These are phyloP conservation scores for Hemaris fuciformis DNA, from an alignment of 2,888 invertebrate species.

Conservation along the genomic window DNA sequence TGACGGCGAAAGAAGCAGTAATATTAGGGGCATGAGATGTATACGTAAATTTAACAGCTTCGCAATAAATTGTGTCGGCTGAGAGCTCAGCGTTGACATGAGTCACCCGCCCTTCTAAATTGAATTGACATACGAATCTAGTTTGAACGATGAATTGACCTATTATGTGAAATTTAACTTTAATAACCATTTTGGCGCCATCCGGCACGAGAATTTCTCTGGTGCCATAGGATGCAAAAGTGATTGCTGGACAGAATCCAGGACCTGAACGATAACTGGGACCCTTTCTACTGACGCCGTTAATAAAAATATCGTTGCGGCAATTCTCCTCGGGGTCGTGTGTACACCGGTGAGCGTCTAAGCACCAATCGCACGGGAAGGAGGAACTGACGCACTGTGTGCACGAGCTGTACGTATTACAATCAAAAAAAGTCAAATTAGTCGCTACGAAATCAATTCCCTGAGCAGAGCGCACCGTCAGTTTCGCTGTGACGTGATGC, in stretches of 20 bases:
- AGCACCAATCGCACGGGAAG: constrained; percentile 99
- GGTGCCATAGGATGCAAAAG: constrained; percentile 92
- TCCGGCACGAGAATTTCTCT: constrained; percentile 96
- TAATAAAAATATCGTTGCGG: constrained; percentile 95
- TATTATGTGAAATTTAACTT: constrained; percentile 97
- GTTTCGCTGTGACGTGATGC: constrained; percentile 96
- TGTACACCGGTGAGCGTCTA: constrained; percentile 96
- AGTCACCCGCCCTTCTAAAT: constrained; percentile 96
- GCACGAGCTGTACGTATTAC: too few species aligned
- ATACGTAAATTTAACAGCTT: constrained; percentile 95
- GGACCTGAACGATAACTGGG: constrained; percentile 97
- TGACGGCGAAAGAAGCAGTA: constrained; percentile 96
- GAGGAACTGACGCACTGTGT: constrained; percentile 97
- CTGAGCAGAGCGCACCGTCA: constrained; percentile 94
- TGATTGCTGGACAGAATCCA: constrained; percentile 96
- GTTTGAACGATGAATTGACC: constrained; percentile 97
- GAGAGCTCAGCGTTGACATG: constrained; percentile 94
- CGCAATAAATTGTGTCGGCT: constrained; percentile 96
- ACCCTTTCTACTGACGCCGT: constrained; percentile 94
- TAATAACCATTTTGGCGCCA: constrained; percentile 93
- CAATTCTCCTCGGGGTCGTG: constrained; percentile 98
- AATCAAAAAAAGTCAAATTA: constrained; percentile 98
- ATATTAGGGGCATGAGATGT: constrained; percentile 94
- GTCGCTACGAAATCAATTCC: constrained; percentile 98
- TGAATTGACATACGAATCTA: constrained; percentile 96